Base-by-base conservation (phyloP, 2,113 vertebrate species). In the Clarias batrachus region DNA sequence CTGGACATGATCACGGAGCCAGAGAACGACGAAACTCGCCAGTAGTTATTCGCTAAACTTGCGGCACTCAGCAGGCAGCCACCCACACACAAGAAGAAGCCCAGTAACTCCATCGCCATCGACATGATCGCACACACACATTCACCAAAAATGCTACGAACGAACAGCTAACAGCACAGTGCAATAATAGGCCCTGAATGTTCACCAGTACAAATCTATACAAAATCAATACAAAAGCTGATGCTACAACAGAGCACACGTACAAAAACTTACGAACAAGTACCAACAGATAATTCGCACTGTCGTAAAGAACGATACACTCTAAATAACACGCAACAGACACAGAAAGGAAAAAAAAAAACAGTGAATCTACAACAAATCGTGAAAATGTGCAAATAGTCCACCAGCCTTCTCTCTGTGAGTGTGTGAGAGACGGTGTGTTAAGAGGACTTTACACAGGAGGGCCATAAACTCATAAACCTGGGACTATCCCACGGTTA, bases 1-100 rank as follows among this genome's bases (percentile, higher is more conserved):
- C 88, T 85, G 0, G 93, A 90, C 12, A 91, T 94, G 90, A 96
- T 94, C 73, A 95, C 91, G 63, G 87, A 92, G 3, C 93, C 95
- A 11, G 89, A 0, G 7, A 92, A 0, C 7, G 84, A 91, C 14
- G 95, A 94, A 21, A 93, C 89, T n/a, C 92, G 94, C 95, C 95
- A 96, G 68, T 92, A 93, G 62, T 89, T 82, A 79, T 94, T 90
- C 0, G 93, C 70, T 83, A 96, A 89, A 37, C 92, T 90, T n/a
- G 91, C 87, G 85, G 91, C 93, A 76, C 92, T 87, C 52, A 94
- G 21, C 84, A 94, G 89, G 89, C 92, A 92, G 4, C 95, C 94
- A 60, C 60, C 89, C 88, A 96, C 74, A 82, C 92, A 90, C 92
- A 95, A 73, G 82, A 95, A 13, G 82, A 94, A 92, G 0, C 94